These are phyloP conservation scores for Sebastes glaucus DNA, from an alignment of 2,797 vertebrate genomes.

Conservation along the genomic window DNA sequence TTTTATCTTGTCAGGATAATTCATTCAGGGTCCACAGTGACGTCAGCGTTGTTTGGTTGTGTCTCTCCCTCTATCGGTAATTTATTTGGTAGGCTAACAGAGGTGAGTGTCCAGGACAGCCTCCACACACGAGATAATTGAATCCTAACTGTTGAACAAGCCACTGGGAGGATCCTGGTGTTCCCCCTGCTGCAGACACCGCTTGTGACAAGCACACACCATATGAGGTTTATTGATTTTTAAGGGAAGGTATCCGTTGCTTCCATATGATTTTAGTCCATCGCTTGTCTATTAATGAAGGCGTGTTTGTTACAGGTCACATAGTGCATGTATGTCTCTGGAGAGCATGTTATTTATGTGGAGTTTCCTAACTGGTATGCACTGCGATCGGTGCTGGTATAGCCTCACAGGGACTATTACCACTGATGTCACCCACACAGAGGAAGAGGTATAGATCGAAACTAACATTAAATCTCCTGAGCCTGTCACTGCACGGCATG, in stretches of 20 bases:
- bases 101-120: slow-evolving; percentile 9
- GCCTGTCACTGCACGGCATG: not conserved
- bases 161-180: not conserved
- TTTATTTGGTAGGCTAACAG: slow-evolving; percentile 21
- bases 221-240: slow-evolving; percentile 8
- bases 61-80: not conserved
- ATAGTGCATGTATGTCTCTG: not conserved
- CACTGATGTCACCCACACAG: not conserved
- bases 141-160: slow-evolving; percentile 12
- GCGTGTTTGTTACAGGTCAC: not conserved
- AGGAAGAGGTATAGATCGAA: slow-evolving; percentile 28
- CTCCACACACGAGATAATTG: slow-evolving; percentile 14
- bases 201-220: not conserved
- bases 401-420: slow-evolving; percentile 24
- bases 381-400: not conserved
- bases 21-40: slow-evolving; percentile 28
- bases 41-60: slow-evolving; percentile 5
- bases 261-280: not conserved
- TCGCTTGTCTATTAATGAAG: not conserved
- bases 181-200: not conserved
- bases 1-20: slow-evolving; percentile 26
- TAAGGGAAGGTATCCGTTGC: not conserved
- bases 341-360: slow-evolving; percentile 24
- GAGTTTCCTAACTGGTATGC: not conserved
- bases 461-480: slow-evolving; percentile 24